Percentiles rank a stretch among this genome's conserved stretches.
These are phyloP conservation scores for Henricia sp. DNA, from an alignment of 53 echinoderm and acorn worm genomes.

Conservation along the genomic window DNA sequence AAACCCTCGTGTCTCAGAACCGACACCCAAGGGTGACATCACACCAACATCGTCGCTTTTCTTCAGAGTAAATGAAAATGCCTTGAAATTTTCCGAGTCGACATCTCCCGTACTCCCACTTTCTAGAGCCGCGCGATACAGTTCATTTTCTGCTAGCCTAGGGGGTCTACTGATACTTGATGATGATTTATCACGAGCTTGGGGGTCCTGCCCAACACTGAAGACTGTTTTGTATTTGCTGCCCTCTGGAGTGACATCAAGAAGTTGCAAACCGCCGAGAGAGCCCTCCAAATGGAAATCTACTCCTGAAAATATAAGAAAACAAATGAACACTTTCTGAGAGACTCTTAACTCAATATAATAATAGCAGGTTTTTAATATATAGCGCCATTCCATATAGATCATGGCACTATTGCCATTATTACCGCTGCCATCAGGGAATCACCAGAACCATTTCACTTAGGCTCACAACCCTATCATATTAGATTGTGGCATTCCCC, in stretches of 20 bases:
- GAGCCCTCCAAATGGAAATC: constrained; percentile 81
- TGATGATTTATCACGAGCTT: not conserved
- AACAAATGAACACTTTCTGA: not conserved
- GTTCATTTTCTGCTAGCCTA: constrained; percentile 48
- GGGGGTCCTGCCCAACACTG: constrained; percentile 86
- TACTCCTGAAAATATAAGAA: constrained; percentile 35
- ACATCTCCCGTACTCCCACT: constrained; percentile 10
- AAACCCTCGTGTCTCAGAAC: constrained; percentile 37
- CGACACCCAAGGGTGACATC: constrained; percentile 5
- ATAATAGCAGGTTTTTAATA: too few species aligned
- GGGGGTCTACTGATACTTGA: not conserved
- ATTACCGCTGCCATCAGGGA: too few species aligned
- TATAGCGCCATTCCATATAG: too few species aligned
- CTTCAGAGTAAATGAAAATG: constrained; percentile 64
- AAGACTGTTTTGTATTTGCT: constrained; percentile 89
- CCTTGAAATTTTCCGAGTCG: constrained; percentile 58
- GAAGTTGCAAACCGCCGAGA: constrained; percentile 90
- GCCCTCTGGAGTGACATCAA: constrained; percentile 93
- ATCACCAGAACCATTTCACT: too few species aligned
- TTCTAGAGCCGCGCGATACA: constrained; percentile 80
- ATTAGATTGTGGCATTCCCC: too few species aligned
- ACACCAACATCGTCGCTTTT: constrained; percentile 2
- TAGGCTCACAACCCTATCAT: too few species aligned
- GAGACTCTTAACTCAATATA: too few species aligned
- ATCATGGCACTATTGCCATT: too few species aligned